Evolutionary conservation across 2,113 vertebrate species (phyloP), one percentile per base, ranked within the genome.

Genomic region (Podilymbus podiceps): DNA sequence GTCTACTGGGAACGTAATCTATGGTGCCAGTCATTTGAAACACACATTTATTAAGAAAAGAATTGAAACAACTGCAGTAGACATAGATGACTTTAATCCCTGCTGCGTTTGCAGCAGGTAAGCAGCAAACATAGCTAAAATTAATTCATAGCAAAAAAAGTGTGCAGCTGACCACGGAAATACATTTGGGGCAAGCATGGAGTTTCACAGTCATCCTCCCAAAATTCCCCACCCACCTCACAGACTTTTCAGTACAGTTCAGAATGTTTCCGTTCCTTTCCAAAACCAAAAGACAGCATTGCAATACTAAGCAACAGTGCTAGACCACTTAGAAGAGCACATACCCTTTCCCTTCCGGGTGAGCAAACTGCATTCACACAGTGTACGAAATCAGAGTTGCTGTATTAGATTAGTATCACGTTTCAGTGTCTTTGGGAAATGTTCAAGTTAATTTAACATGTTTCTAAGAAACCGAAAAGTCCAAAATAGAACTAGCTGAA

Each of bases 21-120:
- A 35, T 69, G 50, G 23, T 87, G 66, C 38, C 69, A 92, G 62
- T 82, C 58, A 76, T 79, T 95, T 94, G 75, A 93, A 93, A 94
- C 38, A 76, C 42, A 72, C 8, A 46, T 93, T 89, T 94, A 87
- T 84, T 72, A 94, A 69, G 40, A 92, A 95, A 87, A 90, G 23
- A 89, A 94, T 53, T 84, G 49, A 86, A 94, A 87, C 78, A 78
- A 60, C 52, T 88, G 31, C 84, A 68, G 63, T 74, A 92, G 56
- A 56, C 15, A 62, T 6, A 88, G 76, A 84, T 64, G 59, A 55
- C 24, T 55, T 46, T 75, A 49, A 46, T 78, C 71, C 66, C 69
- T 82, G 72, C 58, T 89, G 74, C 3, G 6, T 69, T 91, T 85
- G n/a, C 5, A 0, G 59, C 76, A 84, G 56, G 76, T 92, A 86